Evolutionary conservation across 2,888 invertebrate species (phyloP).

Genomic region (Scrobipalpa atriplicella): DNA sequence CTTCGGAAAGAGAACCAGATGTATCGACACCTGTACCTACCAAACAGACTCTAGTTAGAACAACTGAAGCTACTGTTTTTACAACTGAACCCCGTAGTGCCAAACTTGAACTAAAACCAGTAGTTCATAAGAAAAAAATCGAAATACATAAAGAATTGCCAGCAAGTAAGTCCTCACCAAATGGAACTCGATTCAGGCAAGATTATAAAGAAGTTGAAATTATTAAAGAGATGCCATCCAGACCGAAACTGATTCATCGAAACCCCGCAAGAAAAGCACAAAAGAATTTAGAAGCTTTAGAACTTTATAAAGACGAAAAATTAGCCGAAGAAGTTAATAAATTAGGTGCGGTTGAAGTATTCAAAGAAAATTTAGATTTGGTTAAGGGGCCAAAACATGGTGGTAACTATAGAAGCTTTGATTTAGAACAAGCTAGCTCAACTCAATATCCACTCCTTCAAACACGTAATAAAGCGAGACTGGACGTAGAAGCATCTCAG

Average conservation of each 20-base stretch:
- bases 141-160: conserved; percentile 74
- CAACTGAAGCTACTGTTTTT: conserved; percentile 59
- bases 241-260: conserved; percentile 9
- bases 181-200: conserved; percentile 68
- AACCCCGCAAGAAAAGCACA: conserved; percentile 45
- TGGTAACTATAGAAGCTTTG: conserved; percentile 69
- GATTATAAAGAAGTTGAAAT: conserved; percentile 75
- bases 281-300: conserved; percentile 59
- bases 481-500: conserved; percentile 61
- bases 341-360: conserved; percentile 72
- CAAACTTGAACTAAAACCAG: conserved; percentile 54
- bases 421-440: conserved; percentile 40
- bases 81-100: conserved; percentile 51
- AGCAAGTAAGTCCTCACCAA: conserved; percentile 60
- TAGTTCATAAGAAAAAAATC: conserved; percentile 62
- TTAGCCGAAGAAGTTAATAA: conserved; percentile 72
- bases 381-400: conserved; percentile 69
- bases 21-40: conserved; percentile 60
- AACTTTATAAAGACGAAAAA: conserved; percentile 71
- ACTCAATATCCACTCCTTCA: conserved; percentile 29
- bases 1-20: conserved; percentile 36
- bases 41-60: conserved; percentile 59
- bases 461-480: conserved; percentile 36
- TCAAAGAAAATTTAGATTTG: conserved; percentile 61
- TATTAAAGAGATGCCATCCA: conserved; percentile 63